Evolutionary conservation across 2,888 invertebrate genomes (phyloP), one percentile per base, ranked within the genome.

Genomic region (Cabera pusaria): DNA sequence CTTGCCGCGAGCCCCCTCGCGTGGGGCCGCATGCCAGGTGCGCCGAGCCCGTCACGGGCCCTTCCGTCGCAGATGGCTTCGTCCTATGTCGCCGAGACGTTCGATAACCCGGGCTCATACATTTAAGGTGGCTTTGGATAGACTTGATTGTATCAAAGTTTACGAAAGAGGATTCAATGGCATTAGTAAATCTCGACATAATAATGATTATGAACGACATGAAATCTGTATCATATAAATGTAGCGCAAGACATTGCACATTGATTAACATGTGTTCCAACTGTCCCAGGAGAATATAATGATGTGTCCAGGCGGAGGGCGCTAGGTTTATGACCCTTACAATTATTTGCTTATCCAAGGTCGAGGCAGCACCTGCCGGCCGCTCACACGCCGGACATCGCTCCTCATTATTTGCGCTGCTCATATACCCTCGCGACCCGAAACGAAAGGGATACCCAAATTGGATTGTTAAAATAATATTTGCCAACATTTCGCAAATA

Each of bases 281-380:
- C n/a, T n/a, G n/a, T n/a, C n/a, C n/a, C n/a, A n/a, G n/a, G n/a
- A n/a, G n/a, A n/a, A n/a, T n/a, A n/a, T n/a, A n/a, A n/a, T n/a
- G n/a, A 46, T 45, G 52, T 44, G 50, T 52, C 44, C 56, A 56
- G 44, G 40, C 56, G 35, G 46, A 47, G 57, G 56, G 50, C 58
- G 58, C 40, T 64, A 61, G 75, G 77, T 72, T 57, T 64, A 68
- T 74, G 74, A 76, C 75, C 76, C 64, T 62, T 50, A 56, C 53
- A 60, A 60, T 56, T 72, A 73, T 75, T 76, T 71, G 72, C 72
- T 75, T 72, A 63, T 52, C 11, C 74, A 80, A 80, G 80, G 81
- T 73, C 78, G 62, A 28, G 35, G 45, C 56, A 55, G 54, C 77
- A 77, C 76, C 78, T 79, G 80, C 70, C 59, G 50, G 36, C 25